Evolutionary conservation across 2,888 invertebrate species (phyloP).

Genomic region (Mythimna ferrago): DNA sequence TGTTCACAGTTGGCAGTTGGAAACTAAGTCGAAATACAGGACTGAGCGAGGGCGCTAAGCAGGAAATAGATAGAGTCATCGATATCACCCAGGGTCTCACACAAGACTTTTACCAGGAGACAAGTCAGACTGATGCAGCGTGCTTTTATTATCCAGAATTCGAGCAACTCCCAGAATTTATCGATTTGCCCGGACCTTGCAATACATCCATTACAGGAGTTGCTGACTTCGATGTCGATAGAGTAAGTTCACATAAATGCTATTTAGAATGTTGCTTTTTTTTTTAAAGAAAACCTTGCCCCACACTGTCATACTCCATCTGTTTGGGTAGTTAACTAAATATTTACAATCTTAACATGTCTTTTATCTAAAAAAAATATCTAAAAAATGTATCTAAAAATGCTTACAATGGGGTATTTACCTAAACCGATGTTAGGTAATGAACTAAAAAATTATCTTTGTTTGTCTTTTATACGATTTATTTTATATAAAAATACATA

Average conservation of each 20-base stretch:
- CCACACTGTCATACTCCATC: no score
- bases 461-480: no score
- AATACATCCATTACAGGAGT: constrained; percentile 20
- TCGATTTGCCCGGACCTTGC: constrained; percentile 34
- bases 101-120: constrained; percentile 75
- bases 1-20: constrained; percentile 82
- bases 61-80: constrained; percentile 71
- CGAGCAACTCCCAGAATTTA: constrained; percentile 18
- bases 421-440: no score
- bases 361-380: no score
- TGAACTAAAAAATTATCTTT: no score
- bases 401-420: no score
- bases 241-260: constrained; percentile 17
- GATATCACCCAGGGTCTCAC: constrained; percentile 78
- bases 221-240: constrained; percentile 17
- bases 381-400: no score
- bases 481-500: no score
- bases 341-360: no score
- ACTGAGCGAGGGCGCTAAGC: constrained; percentile 66
- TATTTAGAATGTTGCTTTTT: background rate
- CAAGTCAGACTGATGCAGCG: constrained; percentile 76
- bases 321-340: no score
- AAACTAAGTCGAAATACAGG: constrained; percentile 78
- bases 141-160: constrained; percentile 41
- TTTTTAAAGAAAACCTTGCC: no score